Evolutionary conservation across 2,113 vertebrate genomes (phyloP).

Genomic region (Tragulus kanchil): DNA sequence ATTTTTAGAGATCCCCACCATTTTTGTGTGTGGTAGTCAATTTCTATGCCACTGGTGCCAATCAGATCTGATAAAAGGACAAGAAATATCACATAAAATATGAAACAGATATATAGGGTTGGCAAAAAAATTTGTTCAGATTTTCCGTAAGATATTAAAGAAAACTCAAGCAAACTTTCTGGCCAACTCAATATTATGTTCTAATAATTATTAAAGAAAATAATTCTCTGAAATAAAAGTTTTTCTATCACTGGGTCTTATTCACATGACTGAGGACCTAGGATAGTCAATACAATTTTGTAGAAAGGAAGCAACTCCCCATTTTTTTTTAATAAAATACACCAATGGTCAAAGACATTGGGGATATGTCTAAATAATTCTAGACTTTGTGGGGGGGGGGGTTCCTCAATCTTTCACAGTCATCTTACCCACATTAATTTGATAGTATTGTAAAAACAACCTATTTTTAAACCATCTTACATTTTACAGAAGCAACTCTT

Average conservation of each 20-base stretch:
- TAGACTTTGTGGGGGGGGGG: not conserved
- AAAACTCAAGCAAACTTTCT: not conserved
- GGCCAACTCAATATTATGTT: not conserved
- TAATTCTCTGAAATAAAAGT: not conserved
- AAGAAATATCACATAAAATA: not conserved
- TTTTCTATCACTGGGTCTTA: not conserved
- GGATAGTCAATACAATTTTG: not conserved
- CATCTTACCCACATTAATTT: not conserved
- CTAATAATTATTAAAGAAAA: not conserved
- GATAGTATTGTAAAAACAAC: not conserved
- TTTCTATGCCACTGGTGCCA: not conserved
- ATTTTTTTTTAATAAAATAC: not conserved
- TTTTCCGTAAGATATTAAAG: not conserved
- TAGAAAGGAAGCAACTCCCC: not conserved
- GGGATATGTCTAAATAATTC: not conserved
- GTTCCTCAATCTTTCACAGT: slow-evolving; percentile 21
- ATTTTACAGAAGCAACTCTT: not conserved
- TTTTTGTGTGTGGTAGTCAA: not conserved
- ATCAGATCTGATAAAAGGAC: not conserved
- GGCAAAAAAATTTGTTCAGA: not conserved
- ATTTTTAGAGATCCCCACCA: not conserved
- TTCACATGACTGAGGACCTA: not conserved
- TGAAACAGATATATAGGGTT: too few relatives aligned
- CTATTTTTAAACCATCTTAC: not conserved
- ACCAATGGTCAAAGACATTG: not conserved